Evolutionary conservation across 2,888 invertebrate species (phyloP), one percentile per base, ranked within the genome.

Genomic region (Amphipoea lucens): DNA sequence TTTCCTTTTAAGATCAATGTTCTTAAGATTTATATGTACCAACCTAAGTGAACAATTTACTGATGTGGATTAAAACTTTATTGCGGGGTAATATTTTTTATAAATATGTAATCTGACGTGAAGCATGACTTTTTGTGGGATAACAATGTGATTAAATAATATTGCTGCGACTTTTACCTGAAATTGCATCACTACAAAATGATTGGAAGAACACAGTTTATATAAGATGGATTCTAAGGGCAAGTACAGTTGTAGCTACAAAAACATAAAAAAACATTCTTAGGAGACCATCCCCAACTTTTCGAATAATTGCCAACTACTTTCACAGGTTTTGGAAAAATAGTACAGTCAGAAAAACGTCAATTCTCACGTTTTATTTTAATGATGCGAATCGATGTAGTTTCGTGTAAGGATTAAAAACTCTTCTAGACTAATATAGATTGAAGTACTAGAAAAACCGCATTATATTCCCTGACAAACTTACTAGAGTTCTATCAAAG

Each of bases 1-100:
- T 40, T 68, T 72, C 29, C 40, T 76, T 81, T 68, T 12, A 76
- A 57, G 40, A 67, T 60, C 1, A 63, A 45, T 77, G 17, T 54
- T 77, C 20, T 74, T 42, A 51, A 60, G 51, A 60, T 74, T 40
- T 73, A 48, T 7, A 80, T 65, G 20, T 65, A 40, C 11, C 11
- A 17, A 36, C 17, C 14, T 63, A 11, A 67, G 40, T 60, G 42
- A 66, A 67, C 40, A 57, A 78, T 78, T 77, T 67, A 77, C 20
- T 48, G 20, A 54, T 45, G 42, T 9, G 6, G 42, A 29, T 57
- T 23, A 57, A 45, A 67, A n/a, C 5, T 54, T 29, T 29, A 12
- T 12, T 20, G 51, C 2, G 9, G 4, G 2, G 20, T 63, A 9
- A 1, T 20, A 36, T 20, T 20, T 17, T 36, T 20, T 63, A 63